Conservation (phyloP, 2,797 vertebrate species). For the Falco naumanni region DNA sequence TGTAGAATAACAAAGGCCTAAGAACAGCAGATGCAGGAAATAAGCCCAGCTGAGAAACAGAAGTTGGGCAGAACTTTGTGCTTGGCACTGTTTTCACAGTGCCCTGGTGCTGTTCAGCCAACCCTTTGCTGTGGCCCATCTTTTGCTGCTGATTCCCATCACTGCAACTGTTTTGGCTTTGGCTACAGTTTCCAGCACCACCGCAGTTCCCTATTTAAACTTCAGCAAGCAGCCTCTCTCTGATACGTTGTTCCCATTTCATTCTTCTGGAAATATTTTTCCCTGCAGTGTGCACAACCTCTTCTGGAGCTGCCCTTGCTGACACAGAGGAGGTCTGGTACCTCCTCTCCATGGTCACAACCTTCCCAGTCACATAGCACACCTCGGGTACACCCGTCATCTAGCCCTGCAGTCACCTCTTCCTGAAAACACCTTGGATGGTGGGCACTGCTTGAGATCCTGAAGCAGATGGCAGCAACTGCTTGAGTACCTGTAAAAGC, state of each 20-base stretch:
- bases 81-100: background rate
- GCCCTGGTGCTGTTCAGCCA: background rate
- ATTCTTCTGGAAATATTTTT: background rate
- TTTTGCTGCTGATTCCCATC: background rate
- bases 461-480: background rate
- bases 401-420: background rate
- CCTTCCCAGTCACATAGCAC: fast-evolving
- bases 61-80: background rate
- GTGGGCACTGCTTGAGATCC: background rate
- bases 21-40: background rate
- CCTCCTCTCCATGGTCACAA: background rate
- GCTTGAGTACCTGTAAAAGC: background rate
- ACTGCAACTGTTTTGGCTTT: background rate
- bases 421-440: background rate
- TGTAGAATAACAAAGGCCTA: background rate
- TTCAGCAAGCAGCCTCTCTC: background rate
- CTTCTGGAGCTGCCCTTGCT: background rate
- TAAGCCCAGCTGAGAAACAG: background rate
- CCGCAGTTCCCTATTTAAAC: background rate
- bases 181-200: background rate
- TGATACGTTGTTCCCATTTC: background rate
- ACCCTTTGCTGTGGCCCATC: background rate
- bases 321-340: background rate
- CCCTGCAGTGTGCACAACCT: background rate
- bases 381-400: fast-evolving